Conservation (phyloP, 1,140 invertebrate genomes). For the Solen grandis region DNA sequence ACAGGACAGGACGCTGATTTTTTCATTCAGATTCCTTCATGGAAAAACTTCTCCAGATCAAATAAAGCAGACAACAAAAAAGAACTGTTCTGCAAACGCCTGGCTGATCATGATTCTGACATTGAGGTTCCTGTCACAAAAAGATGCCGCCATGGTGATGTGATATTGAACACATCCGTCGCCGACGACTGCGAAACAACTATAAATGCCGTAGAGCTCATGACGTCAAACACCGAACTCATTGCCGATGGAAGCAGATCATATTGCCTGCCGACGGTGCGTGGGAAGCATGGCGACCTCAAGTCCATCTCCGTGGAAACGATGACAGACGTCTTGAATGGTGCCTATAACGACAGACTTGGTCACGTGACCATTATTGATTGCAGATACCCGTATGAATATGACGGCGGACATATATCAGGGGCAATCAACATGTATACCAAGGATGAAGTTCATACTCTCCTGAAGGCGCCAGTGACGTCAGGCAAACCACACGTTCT, state of each 20-base stretch:
- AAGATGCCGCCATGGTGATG: no score
- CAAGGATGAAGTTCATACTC: constrained; percentile 81
- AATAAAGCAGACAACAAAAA: no score
- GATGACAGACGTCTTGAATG: constrained; percentile 66
- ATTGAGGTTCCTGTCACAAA: no score
- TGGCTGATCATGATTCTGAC: no score
- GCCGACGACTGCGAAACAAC: no score
- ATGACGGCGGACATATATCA: constrained; percentile 94
- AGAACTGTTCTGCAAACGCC: no score
- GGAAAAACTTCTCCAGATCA: no score
- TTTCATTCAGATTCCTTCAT: no score
- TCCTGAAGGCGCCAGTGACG: constrained; percentile 6
- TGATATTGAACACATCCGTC: no score
- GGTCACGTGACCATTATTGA: constrained; percentile 79
- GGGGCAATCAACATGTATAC: constrained; percentile 93
- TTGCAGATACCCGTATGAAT: constrained; percentile 97
- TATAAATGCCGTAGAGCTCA: no score
- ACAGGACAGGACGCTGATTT: no score
- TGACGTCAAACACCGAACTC: no score
- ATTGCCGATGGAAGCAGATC: constrained; percentile 16
- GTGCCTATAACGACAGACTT: constrained; percentile 66
- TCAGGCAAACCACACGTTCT: constrained; percentile 86
- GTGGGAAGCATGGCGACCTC: constrained; percentile 90
- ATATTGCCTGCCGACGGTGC: constrained; percentile 86
- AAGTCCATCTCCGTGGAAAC: constrained; percentile 90